These are phyloP conservation scores for Melieria crassipennis DNA, from an alignment of 2,888 invertebrate species.

Conservation along the genomic window DNA sequence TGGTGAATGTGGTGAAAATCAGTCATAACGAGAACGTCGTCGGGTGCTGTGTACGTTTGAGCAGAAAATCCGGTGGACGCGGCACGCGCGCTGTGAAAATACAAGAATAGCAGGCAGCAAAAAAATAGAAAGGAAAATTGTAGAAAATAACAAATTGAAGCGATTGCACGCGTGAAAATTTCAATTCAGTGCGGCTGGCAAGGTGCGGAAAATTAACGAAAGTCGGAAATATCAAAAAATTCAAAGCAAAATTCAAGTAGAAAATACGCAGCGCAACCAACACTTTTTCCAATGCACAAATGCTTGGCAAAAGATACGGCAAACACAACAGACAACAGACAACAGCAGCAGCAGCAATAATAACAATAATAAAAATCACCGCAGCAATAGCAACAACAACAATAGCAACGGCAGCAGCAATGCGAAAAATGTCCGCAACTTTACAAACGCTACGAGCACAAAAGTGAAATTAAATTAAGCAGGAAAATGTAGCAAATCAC, in stretches of 20 bases:
- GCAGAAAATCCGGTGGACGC: slow-evolving; percentile 31
- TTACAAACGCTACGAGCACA: no score
- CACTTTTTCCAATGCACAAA: not conserved
- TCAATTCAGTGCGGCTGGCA: not conserved
- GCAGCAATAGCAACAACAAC: not conserved
- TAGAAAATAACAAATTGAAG: slow-evolving; percentile 17
- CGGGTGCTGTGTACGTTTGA: slow-evolving; percentile 64
- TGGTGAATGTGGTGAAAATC: slow-evolving; percentile 59
- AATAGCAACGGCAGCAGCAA: slow-evolving; percentile 37
- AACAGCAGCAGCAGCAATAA: not conserved
- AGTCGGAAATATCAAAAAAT: no score
- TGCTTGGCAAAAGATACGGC: slow-evolving; percentile 13
- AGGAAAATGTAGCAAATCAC: no score
- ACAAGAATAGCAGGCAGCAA: not conserved
- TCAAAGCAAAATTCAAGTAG: not conserved
- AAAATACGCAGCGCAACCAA: slow-evolving; percentile 15
- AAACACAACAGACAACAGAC: no score
- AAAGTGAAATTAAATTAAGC: no score
- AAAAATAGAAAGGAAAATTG: slow-evolving; percentile 14
- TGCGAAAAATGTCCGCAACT: not conserved
- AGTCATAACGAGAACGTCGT: slow-evolving; percentile 67
- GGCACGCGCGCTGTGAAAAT: slow-evolving; percentile 38
- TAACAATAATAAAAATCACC: not conserved
- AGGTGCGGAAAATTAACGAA: not conserved
- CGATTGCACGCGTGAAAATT: not conserved